Evolutionary conservation across 2,888 invertebrate genomes (phyloP), one percentile per base, ranked within the genome.

Genomic region (Tipula lateralis): DNA sequence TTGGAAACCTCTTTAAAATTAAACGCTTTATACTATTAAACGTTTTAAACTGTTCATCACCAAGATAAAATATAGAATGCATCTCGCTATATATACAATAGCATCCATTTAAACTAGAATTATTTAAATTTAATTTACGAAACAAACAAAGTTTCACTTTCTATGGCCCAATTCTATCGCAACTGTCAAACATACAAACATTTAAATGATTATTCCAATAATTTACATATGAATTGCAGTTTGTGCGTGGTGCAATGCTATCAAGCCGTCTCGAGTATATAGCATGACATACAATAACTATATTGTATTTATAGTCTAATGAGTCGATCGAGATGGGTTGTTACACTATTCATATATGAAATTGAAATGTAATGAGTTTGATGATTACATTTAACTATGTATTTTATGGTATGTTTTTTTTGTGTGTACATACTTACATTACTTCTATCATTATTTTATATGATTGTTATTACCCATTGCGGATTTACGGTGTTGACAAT

Each of bases 401-500:
- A n/a, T n/a, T n/a, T 66, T 50, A 16, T 50, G 24, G 13, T 32
- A 44, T 24, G 24, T 24, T 66, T 24, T 66, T 24, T 66, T 66
- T 19, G 13, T 44, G 44, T 44, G 5, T 1, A 4, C 16, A 16
- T 44, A 44, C 16, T 39, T 19, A 16, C 16, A 5, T 50, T 50
- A 50, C 44, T 50, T 6, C 16, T 44, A 44, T 44, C 16, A 5
- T 44, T 44, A 44, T 44, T 44, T 44, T 44, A 44, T 44, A 24
- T 66, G 66, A 66, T 66, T 66, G 24, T 66, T 66, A 24, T 66
- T 66, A 24, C n/a, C 66, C 24, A 66, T 66, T 19, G 66, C 66
- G 66, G 66, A 66, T 66, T 66, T 66, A 66, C 66, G 66, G 66
- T 66, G 66, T 66, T 66, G 66, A 66, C 66, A 66, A 66, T 66